Base-by-base conservation (phyloP, 30 jellyfish, hydroid and myxozoan species). In the Hydractinia symbiolongicarpus region DNA sequence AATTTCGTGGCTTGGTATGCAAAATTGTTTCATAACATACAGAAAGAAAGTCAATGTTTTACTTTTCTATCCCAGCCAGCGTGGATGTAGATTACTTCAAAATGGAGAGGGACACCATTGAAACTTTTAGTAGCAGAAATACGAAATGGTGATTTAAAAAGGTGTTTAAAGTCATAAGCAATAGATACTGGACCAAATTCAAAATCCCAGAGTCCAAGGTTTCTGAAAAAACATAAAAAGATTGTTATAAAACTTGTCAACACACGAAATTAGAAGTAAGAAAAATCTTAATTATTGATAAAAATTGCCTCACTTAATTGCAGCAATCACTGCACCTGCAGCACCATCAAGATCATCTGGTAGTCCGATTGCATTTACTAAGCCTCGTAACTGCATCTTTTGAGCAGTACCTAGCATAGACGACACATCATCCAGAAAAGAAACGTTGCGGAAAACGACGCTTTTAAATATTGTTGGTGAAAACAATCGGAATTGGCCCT, bases 101-200 rank as follows among this genome's bases (percentile, higher is more conserved):
- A 91, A 81, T 86, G 95, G 1, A 91, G 61, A 40, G 98, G 98
- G 51, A 91, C 86, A 8, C 98, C 98, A 7, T 74, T 95, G 73
- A 86, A 76, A 51, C 76, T 54, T 62, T 82, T 86, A 5, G 98
- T 86, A 4, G 96, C 98, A 2, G 98, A 72, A 11, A 91, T 68
- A 55, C 95, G 67, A 80, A 86, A 91, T 20, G 98, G 96, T 11
- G 98, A 61, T 66, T 84, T 89, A 87, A 92, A 91, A 17, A 84
- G 86, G 17, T 86, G 86, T 40, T 84, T 55, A 68, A 91, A 91
- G 72, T 91, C 96, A 83, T 86, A 86, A 9, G 88, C 95, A 80
- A 91, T 86, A 0, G 85, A 53, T 16, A 82, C 81, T 67, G 85
- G 90, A n/a, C 64, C 91, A 73, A 91, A 91, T 51, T 77, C 76